phyloP scores from a whole-genome alignment of 2,113 vertebrate genomes.

The Dryoscopus gambensis region DNA sequence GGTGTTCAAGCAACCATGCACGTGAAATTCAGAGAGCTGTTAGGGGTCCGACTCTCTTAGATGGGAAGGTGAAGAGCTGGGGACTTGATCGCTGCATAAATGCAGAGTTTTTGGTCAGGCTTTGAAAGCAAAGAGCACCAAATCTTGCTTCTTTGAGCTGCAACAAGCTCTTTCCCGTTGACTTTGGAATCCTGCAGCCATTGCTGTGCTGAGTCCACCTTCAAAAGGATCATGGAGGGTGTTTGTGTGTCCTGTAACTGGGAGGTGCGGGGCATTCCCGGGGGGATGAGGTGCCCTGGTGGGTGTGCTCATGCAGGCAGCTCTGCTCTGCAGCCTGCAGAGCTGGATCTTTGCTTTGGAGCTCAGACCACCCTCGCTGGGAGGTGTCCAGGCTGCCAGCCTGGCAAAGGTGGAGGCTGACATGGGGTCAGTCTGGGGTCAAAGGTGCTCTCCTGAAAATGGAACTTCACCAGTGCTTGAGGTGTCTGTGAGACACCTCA shows the following conservation, averaged over 20 bases:
- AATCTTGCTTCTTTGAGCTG: not conserved
- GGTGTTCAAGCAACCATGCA: not conserved
- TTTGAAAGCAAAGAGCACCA: not conserved
- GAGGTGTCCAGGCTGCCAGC: not conserved
- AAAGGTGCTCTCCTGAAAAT: not conserved
- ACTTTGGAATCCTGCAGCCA: not conserved
- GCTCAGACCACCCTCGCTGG: not conserved
- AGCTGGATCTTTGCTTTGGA: not conserved
- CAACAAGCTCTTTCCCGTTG: not conserved
- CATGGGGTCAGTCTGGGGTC: not conserved
- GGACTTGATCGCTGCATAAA: not conserved
- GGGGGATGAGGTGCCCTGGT: not conserved
- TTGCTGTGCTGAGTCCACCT: not conserved
- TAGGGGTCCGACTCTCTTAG: not conserved
- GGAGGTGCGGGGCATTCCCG: not conserved
- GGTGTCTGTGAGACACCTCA: not conserved
- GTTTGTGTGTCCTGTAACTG: not conserved
- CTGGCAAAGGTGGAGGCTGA: fast-evolving
- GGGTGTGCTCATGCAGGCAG: not conserved
- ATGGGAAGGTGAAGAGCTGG: not conserved
- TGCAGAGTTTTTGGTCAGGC: not conserved
- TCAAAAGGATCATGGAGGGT: not conserved
- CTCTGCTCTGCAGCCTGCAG: not conserved
- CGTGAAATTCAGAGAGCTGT: not conserved
- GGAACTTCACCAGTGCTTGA: not conserved